Conservation (phyloP, 1,140 invertebrate genomes). For the Heliconius hermathena region DNA sequence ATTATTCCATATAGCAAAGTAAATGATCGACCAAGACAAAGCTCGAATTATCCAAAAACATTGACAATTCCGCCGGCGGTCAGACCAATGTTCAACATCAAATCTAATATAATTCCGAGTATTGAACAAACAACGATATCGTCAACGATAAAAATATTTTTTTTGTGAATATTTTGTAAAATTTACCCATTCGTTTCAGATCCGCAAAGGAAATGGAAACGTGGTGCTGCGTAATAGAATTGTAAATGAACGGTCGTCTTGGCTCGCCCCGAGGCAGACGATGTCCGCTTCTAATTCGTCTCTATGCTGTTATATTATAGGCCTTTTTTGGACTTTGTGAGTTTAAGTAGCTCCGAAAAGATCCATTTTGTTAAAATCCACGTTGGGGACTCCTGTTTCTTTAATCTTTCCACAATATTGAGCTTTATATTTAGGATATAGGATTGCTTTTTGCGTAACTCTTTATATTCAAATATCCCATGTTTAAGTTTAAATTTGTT, state of each 20-base stretch:
- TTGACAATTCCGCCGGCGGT: constrained; percentile 51
- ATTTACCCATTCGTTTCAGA: constrained; percentile 40
- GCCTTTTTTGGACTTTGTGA: constrained; percentile 46
- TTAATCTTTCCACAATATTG: background rate
- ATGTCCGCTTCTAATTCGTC: constrained; percentile 47
- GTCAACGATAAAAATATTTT: constrained; percentile 51
- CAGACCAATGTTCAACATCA: constrained; percentile 47
- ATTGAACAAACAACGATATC: constrained; percentile 52
- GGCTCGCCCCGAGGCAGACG: constrained; percentile 32
- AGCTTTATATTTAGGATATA: background rate
- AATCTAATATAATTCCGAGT: constrained; percentile 55
- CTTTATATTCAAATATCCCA: background rate
- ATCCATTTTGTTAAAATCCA: constrained; percentile 41
- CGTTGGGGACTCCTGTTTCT: constrained; percentile 20
- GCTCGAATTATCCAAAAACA: constrained; percentile 52
- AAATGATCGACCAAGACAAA: constrained; percentile 40
- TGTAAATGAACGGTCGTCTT: constrained; percentile 40
- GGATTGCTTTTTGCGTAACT: background rate
- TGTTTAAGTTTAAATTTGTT: constrained; percentile 18
- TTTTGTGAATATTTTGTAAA: constrained; percentile 55
- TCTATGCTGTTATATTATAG: constrained; percentile 45
- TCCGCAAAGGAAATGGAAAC: constrained; percentile 39
- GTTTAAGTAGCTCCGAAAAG: constrained; percentile 46
- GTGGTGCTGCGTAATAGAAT: constrained; percentile 44
- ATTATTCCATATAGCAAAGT: constrained; percentile 36